phyloP scores from a whole-genome alignment of 37 sponge, comb jelly and placozoan genomes.

The Hexactinellida sp. region DNA sequence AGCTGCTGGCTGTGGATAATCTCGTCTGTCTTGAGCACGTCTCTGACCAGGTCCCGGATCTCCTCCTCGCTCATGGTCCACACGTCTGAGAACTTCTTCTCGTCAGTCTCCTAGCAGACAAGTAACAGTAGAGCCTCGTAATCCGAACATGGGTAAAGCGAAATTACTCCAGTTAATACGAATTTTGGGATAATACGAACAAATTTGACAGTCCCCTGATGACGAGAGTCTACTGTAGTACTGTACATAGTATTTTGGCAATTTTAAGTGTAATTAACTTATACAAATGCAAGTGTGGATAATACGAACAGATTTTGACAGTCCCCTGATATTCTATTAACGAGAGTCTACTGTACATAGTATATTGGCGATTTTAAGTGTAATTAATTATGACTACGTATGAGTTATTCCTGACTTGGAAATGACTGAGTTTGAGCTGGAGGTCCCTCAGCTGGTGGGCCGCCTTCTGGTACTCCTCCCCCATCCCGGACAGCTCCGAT shows the following conservation, averaged over 20 bases:
- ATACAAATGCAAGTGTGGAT: no score
- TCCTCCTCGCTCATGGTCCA: constrained; percentile 92
- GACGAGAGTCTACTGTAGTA: background rate
- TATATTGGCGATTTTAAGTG: no score
- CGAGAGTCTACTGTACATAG: no score
- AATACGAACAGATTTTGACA: background rate
- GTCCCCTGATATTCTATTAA: no score
- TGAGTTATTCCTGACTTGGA: constrained; percentile 27
- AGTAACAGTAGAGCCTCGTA: no score
- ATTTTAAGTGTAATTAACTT: no score
- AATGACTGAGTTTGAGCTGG: constrained; percentile 82
- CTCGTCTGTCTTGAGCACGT: constrained; percentile 60
- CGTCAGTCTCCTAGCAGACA: constrained; percentile 48
- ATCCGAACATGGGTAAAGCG: background rate
- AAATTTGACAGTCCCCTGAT: no score
- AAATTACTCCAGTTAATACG: background rate
- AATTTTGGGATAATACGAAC: no score
- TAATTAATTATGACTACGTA: no score
- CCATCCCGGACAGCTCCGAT: constrained; percentile 39
- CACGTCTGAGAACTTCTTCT: constrained; percentile 64
- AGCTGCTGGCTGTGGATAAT: constrained; percentile 79
- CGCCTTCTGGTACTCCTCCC: constrained; percentile 78
- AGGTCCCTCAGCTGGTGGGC: constrained; percentile 87
- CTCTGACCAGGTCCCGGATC: constrained; percentile 31
- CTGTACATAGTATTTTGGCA: no score